Evolutionary conservation across 2,113 vertebrate species (phyloP).

Genomic region (Puffinus mauretanicus): DNA sequence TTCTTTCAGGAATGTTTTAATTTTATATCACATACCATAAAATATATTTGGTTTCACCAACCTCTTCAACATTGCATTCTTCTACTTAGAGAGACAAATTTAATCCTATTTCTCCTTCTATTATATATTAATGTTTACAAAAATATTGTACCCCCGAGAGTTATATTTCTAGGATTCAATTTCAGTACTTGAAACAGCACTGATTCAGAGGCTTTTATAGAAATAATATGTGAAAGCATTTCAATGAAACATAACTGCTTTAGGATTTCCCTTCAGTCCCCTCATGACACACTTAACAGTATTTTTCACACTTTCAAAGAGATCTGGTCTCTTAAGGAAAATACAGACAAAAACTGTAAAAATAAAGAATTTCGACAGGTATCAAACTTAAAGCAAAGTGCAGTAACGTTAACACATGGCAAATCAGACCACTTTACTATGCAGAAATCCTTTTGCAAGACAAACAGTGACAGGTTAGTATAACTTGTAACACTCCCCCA

Average conservation of each 20-base stretch:
- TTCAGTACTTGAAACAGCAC: conserved; percentile 27
- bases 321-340: conserved; percentile 4
- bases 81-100: not conserved
- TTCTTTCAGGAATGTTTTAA: not conserved
- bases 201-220: conserved; percentile 16
- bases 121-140: conserved; percentile 40
- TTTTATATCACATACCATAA: not conserved
- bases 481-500: not conserved
- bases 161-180: conserved; percentile 33
- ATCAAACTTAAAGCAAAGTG: not conserved
- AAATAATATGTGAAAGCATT: conserved; percentile 3
- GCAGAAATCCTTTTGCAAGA: not conserved
- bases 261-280: conserved; percentile 7
- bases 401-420: not conserved
- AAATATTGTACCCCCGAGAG: conserved; percentile 1
- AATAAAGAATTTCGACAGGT: conserved; percentile 6
- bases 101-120: not conserved
- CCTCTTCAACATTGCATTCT: not conserved
- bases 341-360: not conserved
- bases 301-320: conserved; percentile 27
- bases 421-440: not conserved
- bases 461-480: not conserved
- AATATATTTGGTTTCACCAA: not conserved
- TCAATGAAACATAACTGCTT: not conserved
- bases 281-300: not conserved